Base-by-base conservation (phyloP, 2,797 vertebrate species). In the Acrossocheilus wenchowensis region DNA sequence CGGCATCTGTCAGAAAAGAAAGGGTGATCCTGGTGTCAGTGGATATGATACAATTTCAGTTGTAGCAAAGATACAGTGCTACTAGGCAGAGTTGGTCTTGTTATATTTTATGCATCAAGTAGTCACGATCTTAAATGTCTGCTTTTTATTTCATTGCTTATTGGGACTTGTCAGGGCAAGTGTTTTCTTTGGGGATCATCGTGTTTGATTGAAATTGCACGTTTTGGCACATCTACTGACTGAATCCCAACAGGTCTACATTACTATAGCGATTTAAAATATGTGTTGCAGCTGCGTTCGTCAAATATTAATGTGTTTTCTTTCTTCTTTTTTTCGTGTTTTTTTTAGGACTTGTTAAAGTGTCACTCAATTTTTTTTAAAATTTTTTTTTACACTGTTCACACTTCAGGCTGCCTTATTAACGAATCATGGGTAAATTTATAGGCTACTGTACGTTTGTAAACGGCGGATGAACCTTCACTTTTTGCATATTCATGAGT, bases 1-100 rank as follows among this genome's bases (percentile, higher is more conserved):
- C 17, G 19, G 50, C 52, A 69, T 85, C 5, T 48, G 11, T 45
- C 66, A 80, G 83, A 71, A 84, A 23, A 66, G 54, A 66, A 66
- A 17, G 48, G 23, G 62, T 12, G 21, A 36, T 78, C 66, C 77
- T 72, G 43, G 30, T 80, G 66, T n/a, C 52, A 62, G 4, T 48
- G 36, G 23, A 30, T 68, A 84, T 68, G 60, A 48, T 30, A 23
- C 11, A 45, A 41, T 84, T 77, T 41, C 54, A 68, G 60, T 3
- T 78, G 23, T 50, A n/a, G 45, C 79, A 52, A 45, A 45, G 45
- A 71, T 57, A 45, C 23, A 0, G 26, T 43, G 64, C n/a, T 23
- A 14, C 21, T 71, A n/a, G 52, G n/a, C 5, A 17, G n/a, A 36
- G 48, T 45, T 79, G 75, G 3, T 85, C 7, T 30, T 60, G 30